Conservation (phyloP, 2,113 vertebrate genomes). For the Sceloporus tristichus region DNA sequence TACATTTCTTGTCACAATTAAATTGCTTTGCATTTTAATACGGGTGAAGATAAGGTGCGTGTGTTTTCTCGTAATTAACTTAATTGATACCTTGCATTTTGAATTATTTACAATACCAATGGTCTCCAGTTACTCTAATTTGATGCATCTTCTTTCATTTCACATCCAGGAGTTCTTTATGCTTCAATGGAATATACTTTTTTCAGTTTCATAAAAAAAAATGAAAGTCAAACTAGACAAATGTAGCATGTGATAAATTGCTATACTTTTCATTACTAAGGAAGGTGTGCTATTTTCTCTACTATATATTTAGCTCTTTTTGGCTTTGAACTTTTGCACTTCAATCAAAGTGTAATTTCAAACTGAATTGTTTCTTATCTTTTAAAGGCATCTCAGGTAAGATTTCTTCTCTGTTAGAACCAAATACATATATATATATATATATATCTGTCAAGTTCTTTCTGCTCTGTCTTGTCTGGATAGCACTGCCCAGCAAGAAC, state of each 20-base stretch:
- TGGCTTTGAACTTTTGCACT: conserved; percentile 71
- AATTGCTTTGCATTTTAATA: conserved; percentile 31
- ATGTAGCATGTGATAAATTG: conserved; percentile 67
- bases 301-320: conserved; percentile 68
- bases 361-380: conserved; percentile 65
- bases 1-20: not conserved
- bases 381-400: conserved; percentile 59
- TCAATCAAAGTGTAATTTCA: conserved; percentile 74
- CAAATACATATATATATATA: conserved; percentile 58
- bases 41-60: conserved; percentile 15
- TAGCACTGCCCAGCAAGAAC: not conserved
- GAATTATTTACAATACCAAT: conserved; percentile 25
- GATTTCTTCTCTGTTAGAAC: conserved; percentile 50
- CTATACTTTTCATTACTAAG: conserved; percentile 72
- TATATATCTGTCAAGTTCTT: conserved; percentile 39
- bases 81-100: conserved; percentile 46
- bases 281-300: conserved; percentile 63
- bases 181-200: conserved; percentile 54
- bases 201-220: conserved; percentile 60
- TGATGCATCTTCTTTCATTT: conserved; percentile 21
- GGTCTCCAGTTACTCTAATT: conserved; percentile 25
- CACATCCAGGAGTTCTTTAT: conserved; percentile 53
- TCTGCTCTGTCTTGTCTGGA: conserved; percentile 30
- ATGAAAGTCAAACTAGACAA: conserved; percentile 65
- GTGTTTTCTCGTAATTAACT: conserved; percentile 11